Percentiles rank a stretch among this genome's conserved stretches.
Conservation (phyloP, 92 coral and sea anemone genomes). For the Parazoanthus darwini region DNA sequence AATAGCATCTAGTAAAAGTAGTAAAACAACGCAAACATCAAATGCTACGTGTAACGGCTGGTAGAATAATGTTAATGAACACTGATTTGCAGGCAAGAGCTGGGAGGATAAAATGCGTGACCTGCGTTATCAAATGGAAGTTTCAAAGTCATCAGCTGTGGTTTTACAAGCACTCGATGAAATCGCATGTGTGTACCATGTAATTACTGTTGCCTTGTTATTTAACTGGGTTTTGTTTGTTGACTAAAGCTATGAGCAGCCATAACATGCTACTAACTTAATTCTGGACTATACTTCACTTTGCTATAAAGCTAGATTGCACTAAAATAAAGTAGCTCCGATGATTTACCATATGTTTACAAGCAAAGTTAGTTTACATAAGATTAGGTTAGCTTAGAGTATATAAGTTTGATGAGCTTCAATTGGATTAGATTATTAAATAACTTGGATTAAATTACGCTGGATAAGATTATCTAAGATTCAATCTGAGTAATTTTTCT, state of each 20-base stretch:
- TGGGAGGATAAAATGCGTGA: conserved; percentile 47
- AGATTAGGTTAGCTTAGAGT: not conserved
- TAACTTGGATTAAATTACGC: no score
- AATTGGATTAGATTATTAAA: no score
- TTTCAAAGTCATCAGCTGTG: conserved; percentile 44
- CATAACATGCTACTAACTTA: no score
- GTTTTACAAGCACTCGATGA: conserved; percentile 60
- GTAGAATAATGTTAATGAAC: no score
- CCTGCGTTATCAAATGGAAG: conserved; percentile 38
- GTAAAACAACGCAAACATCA: not conserved
- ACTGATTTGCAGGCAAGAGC: conserved; percentile 12
- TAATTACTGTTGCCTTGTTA: not conserved
- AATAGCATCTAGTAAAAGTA: no score
- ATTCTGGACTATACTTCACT: no score
- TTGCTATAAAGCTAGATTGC: no score
- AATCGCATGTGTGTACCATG: conserved; percentile 49
- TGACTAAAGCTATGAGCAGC: not conserved
- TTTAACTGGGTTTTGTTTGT: not conserved
- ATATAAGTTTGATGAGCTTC: no score
- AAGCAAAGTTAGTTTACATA: no score
- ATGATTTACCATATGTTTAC: no score
- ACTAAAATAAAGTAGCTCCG: not conserved
- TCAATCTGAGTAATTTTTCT: no score
- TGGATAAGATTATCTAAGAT: no score
- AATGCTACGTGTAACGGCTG: not conserved